Conservation (phyloP, 2,888 invertebrate genomes). For the Glaucopsyche alexis region DNA sequence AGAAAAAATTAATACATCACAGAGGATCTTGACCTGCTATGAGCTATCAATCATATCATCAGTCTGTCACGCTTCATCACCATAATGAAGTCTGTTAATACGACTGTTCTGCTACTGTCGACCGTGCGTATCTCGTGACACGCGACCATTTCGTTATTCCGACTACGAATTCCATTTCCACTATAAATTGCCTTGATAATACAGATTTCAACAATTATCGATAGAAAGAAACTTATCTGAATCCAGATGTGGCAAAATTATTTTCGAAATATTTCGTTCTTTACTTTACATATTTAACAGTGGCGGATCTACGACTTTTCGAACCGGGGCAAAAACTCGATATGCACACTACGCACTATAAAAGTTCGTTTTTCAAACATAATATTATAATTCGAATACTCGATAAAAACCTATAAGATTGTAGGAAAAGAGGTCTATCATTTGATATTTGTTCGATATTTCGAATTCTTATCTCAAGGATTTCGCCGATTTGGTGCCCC, state of each 20-base stretch:
- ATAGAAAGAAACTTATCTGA: neutral
- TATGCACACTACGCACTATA: no score
- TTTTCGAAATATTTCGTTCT: neutral
- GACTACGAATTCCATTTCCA: neutral
- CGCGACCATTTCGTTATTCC: conserved; percentile 13
- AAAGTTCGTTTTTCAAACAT: no score
- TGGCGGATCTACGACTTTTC: no score
- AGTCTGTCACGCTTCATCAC: neutral
- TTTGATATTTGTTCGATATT: no score
- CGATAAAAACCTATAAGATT: no score
- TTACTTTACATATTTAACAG: neutral
- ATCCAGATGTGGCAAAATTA: neutral
- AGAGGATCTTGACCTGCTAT: neutral
- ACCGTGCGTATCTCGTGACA: neutral
- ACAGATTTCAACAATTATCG: neutral
- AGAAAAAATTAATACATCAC: neutral
- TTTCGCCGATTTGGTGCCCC: no score
- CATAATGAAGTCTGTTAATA: neutral
- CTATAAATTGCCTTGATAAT: neutral
- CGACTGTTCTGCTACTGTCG: neutral
- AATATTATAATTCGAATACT: no score
- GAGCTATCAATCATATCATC: neutral
- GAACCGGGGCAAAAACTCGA: no score
- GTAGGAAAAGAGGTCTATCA: no score
- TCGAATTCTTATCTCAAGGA: no score